Evolutionary conservation across 2,888 invertebrate genomes (phyloP).

Genomic region (Amitus sp.): DNA sequence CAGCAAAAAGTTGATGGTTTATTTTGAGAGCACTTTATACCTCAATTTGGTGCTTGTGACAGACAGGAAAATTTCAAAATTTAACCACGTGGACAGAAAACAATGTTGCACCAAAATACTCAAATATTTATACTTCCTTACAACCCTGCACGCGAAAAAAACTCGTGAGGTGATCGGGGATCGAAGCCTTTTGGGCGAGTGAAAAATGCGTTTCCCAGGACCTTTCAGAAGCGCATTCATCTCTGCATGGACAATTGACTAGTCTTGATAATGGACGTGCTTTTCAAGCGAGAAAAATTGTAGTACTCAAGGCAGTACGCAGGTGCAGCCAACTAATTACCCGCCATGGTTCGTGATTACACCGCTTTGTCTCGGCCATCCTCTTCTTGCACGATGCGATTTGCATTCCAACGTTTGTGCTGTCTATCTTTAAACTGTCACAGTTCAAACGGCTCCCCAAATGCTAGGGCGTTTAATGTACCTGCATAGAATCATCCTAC

Average conservation of each 20-base stretch:
- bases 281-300: conserved; percentile 57
- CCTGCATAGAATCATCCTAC: no score
- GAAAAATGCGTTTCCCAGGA: not conserved
- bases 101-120: no score
- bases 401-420: conserved; percentile 57
- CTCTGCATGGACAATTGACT: conserved; percentile 34
- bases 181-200: conserved; percentile 3
- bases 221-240: not conserved
- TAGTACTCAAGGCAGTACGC: conserved; percentile 54
- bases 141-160: no score
- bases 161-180: no score
- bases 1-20: no score
- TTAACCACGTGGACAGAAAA: no score
- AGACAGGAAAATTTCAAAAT: no score
- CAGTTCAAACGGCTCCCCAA: conserved; percentile 43
- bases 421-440: conserved; percentile 50
- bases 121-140: no score
- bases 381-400: conserved; percentile 50
- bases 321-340: conserved; percentile 61
- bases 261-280: conserved; percentile 52
- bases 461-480: conserved; percentile 22
- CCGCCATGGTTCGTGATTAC: conserved; percentile 61
- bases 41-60: no score
- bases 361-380: conserved; percentile 57
- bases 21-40: no score